Percentiles rank a stretch among this genome's conserved stretches.
phyloP scores from a whole-genome alignment of 2,113 vertebrate species.

The Crotalus horridus region DNA sequence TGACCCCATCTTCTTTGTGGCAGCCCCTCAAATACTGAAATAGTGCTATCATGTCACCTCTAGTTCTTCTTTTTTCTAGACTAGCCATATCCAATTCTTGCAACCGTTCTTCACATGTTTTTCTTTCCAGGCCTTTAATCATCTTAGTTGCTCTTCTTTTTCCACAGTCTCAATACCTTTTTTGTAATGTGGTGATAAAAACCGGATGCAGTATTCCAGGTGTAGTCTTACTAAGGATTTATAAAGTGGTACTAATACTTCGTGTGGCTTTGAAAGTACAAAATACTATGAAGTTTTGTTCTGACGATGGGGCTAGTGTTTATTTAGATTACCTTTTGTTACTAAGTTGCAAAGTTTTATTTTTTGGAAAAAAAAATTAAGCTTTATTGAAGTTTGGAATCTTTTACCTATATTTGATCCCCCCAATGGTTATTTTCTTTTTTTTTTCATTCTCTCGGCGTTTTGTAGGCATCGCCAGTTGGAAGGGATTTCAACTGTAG shows the following conservation, averaged over 20 bases:
- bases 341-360: not conserved
- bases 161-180: not conserved
- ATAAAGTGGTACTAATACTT: not conserved
- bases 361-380: not conserved
- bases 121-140: not conserved
- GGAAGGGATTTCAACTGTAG: constrained; percentile 89
- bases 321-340: not conserved
- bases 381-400: not conserved
- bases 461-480: constrained; percentile 84
- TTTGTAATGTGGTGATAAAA: not conserved
- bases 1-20: not conserved
- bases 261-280: not conserved
- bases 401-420: constrained; percentile 26
- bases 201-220: not conserved
- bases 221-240: not conserved
- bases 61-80: not conserved
- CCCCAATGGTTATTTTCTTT: constrained; percentile 29
- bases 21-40: not conserved
- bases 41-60: not conserved
- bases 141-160: not conserved
- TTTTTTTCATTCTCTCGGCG: constrained; percentile 45
- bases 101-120: not conserved
- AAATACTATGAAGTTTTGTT: not conserved
- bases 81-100: not conserved
- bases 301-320: not conserved